Base-by-base conservation (phyloP, 2,888 invertebrate genomes). In the Metellina segmentata region DNA sequence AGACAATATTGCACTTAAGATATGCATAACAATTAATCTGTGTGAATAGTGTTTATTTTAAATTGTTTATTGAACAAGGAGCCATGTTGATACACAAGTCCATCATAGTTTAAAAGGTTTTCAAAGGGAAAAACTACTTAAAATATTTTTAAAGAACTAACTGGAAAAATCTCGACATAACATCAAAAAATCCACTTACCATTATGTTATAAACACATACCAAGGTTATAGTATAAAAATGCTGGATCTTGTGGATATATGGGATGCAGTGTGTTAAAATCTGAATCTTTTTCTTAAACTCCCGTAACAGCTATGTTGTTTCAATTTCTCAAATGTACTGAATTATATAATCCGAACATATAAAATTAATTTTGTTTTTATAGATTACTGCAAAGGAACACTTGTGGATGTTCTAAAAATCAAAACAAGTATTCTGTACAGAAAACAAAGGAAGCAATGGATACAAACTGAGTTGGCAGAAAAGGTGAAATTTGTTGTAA, bases 301-400 rank as follows among this genome's bases (percentile, higher is more conserved):
- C 34, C 7, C 9, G 9, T 16, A n/a, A 7, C 19, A 9, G 5
- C 8, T 9, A 13, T 19, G 20, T 74, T 34, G 34, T 6, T 34
- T 74, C 9, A 20, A 1, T 19, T 11, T 8, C 48, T 34, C 0
- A n/a, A 20, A 20, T 13, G 34, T 71, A 16, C 13, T 34, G 20
- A 13, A 34, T 34, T 34, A 34, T 53, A 19, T 53, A 6, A 49
- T 77, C 16, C 5, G 7, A 49, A 77, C 2, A 48, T 0, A 77
- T 0, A 77, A 49, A 13, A 34, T 77, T 6, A 16, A 9, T 48
- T 82, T n/a, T 71, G 9, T 81, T 71, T 71, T n/a, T 49, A n/a
- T 16, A 82, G 82, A n/a, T 70, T 82, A 19, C 8, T 82, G 4
- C 70, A 82, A 82, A 48, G 48, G 48, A 71, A 82, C 11, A 48